Evolutionary conservation across 2,888 invertebrate genomes (phyloP).

Genomic region (Drosophila algonquin): DNA sequence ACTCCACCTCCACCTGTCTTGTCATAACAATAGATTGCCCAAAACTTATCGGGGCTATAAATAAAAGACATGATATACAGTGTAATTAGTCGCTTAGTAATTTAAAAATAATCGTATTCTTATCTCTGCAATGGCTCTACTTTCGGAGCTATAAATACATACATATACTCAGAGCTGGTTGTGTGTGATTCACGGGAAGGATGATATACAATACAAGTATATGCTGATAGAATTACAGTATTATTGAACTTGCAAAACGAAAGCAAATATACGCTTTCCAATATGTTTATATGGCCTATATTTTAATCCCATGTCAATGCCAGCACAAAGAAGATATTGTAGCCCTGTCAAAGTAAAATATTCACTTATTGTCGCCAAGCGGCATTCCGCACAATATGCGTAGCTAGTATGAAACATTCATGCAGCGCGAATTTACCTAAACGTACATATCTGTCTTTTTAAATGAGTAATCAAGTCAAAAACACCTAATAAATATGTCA

Average conservation of each 20-base stretch:
- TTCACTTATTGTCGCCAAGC: neutral
- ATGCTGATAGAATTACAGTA: neutral
- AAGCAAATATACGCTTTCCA: neutral
- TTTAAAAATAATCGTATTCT: constrained; percentile 31
- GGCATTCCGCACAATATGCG: too few relatives aligned
- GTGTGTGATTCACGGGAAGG: neutral
- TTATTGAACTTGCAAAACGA: neutral
- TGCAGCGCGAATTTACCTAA: too few relatives aligned
- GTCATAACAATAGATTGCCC: constrained; percentile 9
- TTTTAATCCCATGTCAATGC: too few relatives aligned
- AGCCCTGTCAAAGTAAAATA: neutral
- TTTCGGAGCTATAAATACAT: constrained; percentile 15
- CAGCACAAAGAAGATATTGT: neutral
- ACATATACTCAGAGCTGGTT: constrained; percentile 1
- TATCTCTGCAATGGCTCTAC: constrained; percentile 15
- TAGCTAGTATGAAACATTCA: neutral
- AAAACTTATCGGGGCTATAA: constrained; percentile 19
- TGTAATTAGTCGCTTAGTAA: constrained; percentile 22
- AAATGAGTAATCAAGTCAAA: neutral
- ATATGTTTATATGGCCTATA: neutral
- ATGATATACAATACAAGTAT: neutral
- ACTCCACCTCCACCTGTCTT: neutral
- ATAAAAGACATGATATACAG: constrained; percentile 12
- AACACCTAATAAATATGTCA: neutral
- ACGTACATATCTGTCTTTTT: too few relatives aligned